Evolutionary conservation across 2,113 vertebrate species (phyloP), one percentile per base, ranked within the genome.

Genomic region (Cinclus cinclus): DNA sequence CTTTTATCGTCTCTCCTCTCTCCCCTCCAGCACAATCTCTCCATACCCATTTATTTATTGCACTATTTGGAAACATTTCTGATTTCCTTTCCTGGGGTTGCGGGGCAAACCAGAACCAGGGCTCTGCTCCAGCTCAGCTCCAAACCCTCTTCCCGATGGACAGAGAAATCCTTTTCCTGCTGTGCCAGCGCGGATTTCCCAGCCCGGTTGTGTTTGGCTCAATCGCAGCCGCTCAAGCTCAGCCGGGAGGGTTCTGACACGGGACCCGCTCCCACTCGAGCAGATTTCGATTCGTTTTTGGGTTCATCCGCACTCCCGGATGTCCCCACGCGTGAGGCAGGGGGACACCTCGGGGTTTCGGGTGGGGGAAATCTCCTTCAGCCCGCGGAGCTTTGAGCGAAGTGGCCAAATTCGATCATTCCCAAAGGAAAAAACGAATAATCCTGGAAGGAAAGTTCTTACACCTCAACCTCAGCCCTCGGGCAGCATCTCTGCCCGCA

Each of bases 381-480:
- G 13, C 13, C 76, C 21, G 4, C 44, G 5, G 10, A 5, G 27
- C 53, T 75, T 7, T 3, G 11, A 33, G 27, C 6, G 3, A 24
- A 56, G 4, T 0, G 6, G 0, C 9, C 49, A 8, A 20, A 76
- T 77, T 21, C 71, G 30, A 85, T 80, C 44, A 13, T 69, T 89
- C 62, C 35, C 71, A 6, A 25, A 24, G 37, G 13, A 68, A 4
- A 4, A 59, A 93, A 86, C 53, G 59, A 87, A 68, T 7, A 10
- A 65, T 33, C 5, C 39, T 7, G 16, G 1, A 11, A 8, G 33
- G 12, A 37, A 78, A 35, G 58, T 12, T 1, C 7, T 8, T 1
- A 0, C 2, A 11, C 31, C 5, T 47, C 75, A 16, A 1, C 1
- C 25, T 7, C 19, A 82, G 9, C 35, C 62, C 47, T 13, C 5